These are phyloP conservation scores for Spilosoma lubricipeda DNA, from an alignment of 2,888 invertebrate species.

Conservation along the genomic window DNA sequence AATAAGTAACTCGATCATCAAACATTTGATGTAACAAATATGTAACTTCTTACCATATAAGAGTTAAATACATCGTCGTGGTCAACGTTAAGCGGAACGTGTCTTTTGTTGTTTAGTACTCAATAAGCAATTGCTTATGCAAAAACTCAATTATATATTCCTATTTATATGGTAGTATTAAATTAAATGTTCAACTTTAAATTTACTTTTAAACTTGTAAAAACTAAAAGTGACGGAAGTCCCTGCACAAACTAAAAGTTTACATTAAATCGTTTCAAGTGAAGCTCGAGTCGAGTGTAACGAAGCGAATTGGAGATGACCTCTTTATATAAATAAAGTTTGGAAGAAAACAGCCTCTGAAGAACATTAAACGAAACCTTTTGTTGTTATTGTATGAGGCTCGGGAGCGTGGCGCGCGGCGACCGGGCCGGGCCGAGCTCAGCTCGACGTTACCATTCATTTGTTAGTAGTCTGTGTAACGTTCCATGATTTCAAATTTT, in stretches of 20 bases:
- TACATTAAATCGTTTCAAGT: neutral
- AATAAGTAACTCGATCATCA: too few relatives aligned
- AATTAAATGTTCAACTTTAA: neutral
- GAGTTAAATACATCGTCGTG: too few relatives aligned
- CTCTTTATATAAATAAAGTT: neutral
- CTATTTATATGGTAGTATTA: neutral
- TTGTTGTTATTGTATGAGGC: constrained; percentile 9
- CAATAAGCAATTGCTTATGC: neutral
- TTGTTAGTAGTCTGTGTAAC: constrained; percentile 5
- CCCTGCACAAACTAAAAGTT: neutral
- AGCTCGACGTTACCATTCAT: neutral
- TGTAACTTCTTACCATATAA: too few relatives aligned
- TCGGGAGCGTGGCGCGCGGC: neutral
- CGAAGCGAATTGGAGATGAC: neutral
- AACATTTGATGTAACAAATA: too few relatives aligned
- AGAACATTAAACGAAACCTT: constrained; percentile 5
- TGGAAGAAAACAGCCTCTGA: neutral
- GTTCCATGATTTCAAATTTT: constrained; percentile 1
- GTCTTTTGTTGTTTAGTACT: too few relatives aligned
- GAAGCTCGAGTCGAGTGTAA: neutral
- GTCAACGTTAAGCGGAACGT: too few relatives aligned
- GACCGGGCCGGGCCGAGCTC: neutral
- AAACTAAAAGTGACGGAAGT: neutral
- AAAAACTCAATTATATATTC: neutral
- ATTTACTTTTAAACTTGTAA: neutral